Percentiles rank a stretch among this genome's conserved stretches.
Conservation (phyloP, 2,888 invertebrate genomes). For the Sinentomon sp. region DNA sequence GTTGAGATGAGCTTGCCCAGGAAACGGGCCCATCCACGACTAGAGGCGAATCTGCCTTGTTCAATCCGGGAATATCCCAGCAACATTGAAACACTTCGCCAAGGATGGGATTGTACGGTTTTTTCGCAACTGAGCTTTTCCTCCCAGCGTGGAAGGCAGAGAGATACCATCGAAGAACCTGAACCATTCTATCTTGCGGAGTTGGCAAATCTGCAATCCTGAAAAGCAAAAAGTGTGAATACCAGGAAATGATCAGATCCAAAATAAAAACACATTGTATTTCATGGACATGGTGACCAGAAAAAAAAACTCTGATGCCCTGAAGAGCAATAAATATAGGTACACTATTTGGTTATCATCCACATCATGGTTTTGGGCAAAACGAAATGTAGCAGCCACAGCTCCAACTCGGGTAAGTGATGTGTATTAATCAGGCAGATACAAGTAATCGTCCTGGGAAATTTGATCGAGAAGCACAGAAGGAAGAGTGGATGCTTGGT, state of each 20-base stretch:
- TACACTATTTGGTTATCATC: too few relatives aligned
- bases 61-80: conserved; percentile 36
- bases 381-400: too few relatives aligned
- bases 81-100: conserved; percentile 84
- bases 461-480: too few relatives aligned
- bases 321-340: too few relatives aligned
- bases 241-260: not conserved
- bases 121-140: conserved; percentile 87
- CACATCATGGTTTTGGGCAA: too few relatives aligned
- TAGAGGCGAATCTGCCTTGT: conserved; percentile 1
- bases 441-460: too few relatives aligned
- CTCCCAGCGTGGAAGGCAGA: conserved; percentile 96
- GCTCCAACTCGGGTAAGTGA: too few relatives aligned
- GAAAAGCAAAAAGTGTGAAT: conserved; percentile 16
- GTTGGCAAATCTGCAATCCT: conserved; percentile 70
- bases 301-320: too few relatives aligned
- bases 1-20: conserved; percentile 13
- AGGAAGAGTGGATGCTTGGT: too few relatives aligned
- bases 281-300: not conserved
- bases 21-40: too few relatives aligned
- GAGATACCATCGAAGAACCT: conserved; percentile 85
- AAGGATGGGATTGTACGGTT: conserved; percentile 93
- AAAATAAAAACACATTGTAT: not conserved
- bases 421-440: too few relatives aligned
- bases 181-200: conserved; percentile 70